A percentile compares a stretch with the other conserved stretches of the same genome.
phyloP scores from a whole-genome alignment of 1,140 invertebrate species.

The Radopholus similis region DNA sequence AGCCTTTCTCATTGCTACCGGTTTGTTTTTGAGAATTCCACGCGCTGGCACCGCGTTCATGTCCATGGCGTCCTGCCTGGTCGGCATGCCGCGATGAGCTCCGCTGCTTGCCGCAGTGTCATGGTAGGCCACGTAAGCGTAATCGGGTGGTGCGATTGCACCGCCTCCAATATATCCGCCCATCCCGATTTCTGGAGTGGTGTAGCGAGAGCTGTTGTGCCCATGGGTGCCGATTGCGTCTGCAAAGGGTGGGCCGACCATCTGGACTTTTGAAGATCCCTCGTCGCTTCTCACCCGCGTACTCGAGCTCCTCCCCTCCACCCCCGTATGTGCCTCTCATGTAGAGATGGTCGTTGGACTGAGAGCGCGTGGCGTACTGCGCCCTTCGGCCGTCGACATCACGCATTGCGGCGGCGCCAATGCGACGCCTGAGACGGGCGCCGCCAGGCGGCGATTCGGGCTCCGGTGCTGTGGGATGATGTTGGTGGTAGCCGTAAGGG shows the following conservation, averaged over 20 bases:
- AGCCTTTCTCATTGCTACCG: slow-evolving; percentile 31
- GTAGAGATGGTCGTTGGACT: slow-evolving; percentile 52
- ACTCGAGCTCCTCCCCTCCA: slow-evolving; percentile 1
- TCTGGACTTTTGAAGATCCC: neutral
- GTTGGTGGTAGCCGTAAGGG: neutral
- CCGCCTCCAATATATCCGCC: slow-evolving; percentile 11
- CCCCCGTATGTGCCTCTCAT: neutral
- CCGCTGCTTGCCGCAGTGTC: slow-evolving; percentile 37
- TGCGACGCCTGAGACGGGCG: slow-evolving; percentile 23
- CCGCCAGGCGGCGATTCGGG: slow-evolving; percentile 15
- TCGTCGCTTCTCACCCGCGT: neutral
- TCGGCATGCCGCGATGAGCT: neutral
- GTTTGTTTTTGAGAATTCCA: slow-evolving; percentile 58
- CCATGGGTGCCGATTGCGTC: slow-evolving; percentile 4
- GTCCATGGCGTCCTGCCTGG: slow-evolving; percentile 38
- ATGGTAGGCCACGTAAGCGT: slow-evolving; percentile 54
- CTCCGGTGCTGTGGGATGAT: slow-evolving; percentile 4
- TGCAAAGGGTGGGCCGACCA: neutral
- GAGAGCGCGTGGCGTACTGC: slow-evolving; percentile 35
- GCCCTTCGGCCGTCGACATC: slow-evolving; percentile 42
- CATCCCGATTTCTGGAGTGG: neutral
- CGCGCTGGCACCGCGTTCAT: slow-evolving; percentile 40
- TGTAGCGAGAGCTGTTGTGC: slow-evolving; percentile 6
- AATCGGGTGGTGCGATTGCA: slow-evolving; percentile 32
- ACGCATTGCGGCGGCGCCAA: slow-evolving; percentile 37